Percentiles rank a stretch among this genome's conserved stretches.
Conservation (phyloP, 2,113 vertebrate species). For the Rhinogobius similis region DNA sequence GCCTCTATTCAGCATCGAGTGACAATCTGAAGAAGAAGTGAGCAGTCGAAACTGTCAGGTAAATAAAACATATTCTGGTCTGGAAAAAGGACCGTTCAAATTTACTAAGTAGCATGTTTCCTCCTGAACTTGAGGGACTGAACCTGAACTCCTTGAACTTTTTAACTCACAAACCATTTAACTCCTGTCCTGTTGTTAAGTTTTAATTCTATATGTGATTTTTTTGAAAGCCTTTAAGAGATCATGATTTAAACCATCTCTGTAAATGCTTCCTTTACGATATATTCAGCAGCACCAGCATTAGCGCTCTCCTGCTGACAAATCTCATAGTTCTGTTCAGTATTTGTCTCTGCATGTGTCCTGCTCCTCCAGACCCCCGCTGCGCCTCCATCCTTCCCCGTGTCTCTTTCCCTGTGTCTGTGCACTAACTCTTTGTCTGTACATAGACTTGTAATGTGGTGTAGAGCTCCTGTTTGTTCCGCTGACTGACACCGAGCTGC, state of each 20-base stretch:
- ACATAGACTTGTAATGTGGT: slow-evolving; percentile 25
- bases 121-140: too few relatives aligned
- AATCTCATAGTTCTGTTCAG: background rate
- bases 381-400: background rate
- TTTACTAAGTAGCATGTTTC: too few relatives aligned
- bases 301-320: background rate
- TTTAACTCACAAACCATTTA: too few relatives aligned
- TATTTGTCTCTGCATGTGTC: background rate
- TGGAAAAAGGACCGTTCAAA: too few relatives aligned
- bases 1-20: too few relatives aligned
- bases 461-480: slow-evolving; percentile 42
- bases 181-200: too few relatives aligned
- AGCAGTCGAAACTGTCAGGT: too few relatives aligned
- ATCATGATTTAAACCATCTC: background rate
- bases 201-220: too few relatives aligned
- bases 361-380: background rate
- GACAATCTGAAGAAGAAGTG: too few relatives aligned
- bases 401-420: background rate
- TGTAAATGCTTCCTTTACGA: background rate
- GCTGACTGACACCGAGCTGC: slow-evolving; percentile 62
- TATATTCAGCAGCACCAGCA: background rate
- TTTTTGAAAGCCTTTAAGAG: too few relatives aligned
- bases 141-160: too few relatives aligned
- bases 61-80: too few relatives aligned
- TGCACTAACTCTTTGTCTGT: slow-evolving; percentile 26